These are phyloP conservation scores for Calliopsis andreniformis DNA, from an alignment of 1,140 invertebrate genomes.

Conservation along the genomic window DNA sequence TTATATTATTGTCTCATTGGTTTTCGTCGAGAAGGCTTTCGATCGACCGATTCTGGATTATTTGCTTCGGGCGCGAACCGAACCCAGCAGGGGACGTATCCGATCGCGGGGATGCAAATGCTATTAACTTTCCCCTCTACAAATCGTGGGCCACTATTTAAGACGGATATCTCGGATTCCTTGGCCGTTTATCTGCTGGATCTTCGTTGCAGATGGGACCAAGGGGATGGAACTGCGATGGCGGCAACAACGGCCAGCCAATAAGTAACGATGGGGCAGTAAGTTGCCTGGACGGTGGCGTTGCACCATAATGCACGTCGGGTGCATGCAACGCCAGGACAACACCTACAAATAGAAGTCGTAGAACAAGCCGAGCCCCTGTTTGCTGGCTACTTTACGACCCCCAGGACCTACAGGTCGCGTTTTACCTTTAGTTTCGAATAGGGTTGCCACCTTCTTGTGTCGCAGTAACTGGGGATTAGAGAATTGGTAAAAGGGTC, in stretches of 20 bases:
- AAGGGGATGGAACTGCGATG: constrained; percentile 22
- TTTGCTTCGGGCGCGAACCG: not conserved
- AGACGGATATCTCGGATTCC: constrained; percentile 23
- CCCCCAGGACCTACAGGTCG: constrained; percentile 28
- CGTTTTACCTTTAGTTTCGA: constrained; percentile 44
- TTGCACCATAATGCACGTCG: constrained; percentile 36
- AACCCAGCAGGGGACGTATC: not conserved
- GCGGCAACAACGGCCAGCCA: constrained; percentile 28
- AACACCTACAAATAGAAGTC: constrained; percentile 59
- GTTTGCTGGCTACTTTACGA: constrained; percentile 56
- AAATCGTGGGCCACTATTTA: constrained; percentile 34
- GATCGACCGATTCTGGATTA: not conserved
- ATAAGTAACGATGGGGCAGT: constrained; percentile 42
- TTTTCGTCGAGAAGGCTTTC: constrained; percentile 16
- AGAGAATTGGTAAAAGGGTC: too few species aligned
- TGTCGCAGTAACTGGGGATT: too few species aligned
- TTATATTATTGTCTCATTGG: not conserved
- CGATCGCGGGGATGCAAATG: not conserved
- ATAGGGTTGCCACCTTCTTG: not conserved
- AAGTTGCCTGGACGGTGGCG: constrained; percentile 27
- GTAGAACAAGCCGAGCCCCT: constrained; percentile 34
- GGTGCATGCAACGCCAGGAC: constrained; percentile 26
- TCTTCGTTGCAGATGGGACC: not conserved
- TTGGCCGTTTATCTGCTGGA: not conserved
- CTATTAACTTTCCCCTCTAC: not conserved